Base-by-base conservation (phyloP, 2,113 vertebrate genomes). In the Piprites chloris region DNA sequence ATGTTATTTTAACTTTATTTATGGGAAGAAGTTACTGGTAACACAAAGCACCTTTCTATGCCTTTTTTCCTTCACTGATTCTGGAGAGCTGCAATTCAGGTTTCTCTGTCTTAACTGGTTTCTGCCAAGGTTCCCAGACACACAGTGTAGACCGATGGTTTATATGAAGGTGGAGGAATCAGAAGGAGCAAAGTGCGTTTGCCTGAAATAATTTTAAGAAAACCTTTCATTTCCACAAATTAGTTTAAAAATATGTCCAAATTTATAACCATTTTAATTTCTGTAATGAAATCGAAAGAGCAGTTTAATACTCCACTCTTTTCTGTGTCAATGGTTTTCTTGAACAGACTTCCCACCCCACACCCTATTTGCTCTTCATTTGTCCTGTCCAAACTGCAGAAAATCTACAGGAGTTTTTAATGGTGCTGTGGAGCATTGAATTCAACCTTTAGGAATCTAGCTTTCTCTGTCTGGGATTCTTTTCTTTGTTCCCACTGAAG, bases 101-200 rank as follows among this genome's bases (percentile, higher is more conserved):
- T 81, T 92, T 89, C 84, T 71, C 72, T 27, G 7, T 65, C 14
- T 63, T 59, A 19, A 21, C 16, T 67, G 58, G 37, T 77, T 83
- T 84, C 63, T 90, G 44, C 52, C 33, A 30, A 13, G 41, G 61
- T 24, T 72, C 18, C 19, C 23, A 74, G 42, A 78, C 16, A 42
- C 9, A 46, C 6, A 73, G 17, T n/a, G 32, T 0, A 55, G 50
- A 18, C 37, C 3, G 2, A 20, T 2, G 0, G 56, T 44, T 91
- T n/a, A 66, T 9, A 26, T 1, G 11, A 74, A 83, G 32, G 42
- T 53, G 26, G 85, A 62, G 12, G 22, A 76, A 90, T 20, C 30
- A 17, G n/a, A 50, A n/a, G 53, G 12, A 71, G 5, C 30, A 8
- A 71, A 94, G 46, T n/a, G 55, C 11, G 3, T 69, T 66, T 44